These are phyloP conservation scores for Gisinianus flammeolus DNA, from an alignment of 2,888 invertebrate genomes.

Conservation along the genomic window DNA sequence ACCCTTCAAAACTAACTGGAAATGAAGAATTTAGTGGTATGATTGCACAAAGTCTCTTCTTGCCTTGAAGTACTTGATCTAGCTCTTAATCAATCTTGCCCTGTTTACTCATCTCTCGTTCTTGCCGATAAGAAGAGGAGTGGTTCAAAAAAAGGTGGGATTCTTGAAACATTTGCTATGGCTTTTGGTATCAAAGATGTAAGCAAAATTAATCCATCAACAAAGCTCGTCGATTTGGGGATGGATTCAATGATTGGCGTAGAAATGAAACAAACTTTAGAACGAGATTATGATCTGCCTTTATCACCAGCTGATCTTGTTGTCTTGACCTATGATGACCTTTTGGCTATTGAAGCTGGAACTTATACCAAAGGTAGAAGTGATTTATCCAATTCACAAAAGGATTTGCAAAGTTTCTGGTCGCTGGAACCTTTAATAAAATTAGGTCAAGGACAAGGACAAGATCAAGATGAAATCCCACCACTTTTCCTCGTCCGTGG, in stretches of 20 bases:
- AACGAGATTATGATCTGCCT: slow-evolving; percentile 64
- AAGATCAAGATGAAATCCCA: too few species aligned
- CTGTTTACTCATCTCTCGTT: slow-evolving; percentile 74
- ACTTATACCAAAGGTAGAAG: slow-evolving; percentile 13
- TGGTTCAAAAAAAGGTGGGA: slow-evolving; percentile 50
- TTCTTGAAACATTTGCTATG: slow-evolving; percentile 63
- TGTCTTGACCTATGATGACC: slow-evolving; percentile 35
- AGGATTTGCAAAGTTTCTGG: too few species aligned
- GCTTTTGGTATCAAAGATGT: slow-evolving; percentile 65
- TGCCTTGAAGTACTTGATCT: slow-evolving; percentile 73
- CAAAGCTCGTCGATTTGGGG: too few species aligned
- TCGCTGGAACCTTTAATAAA: slow-evolving; percentile 6
- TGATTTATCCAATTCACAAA: neutral
- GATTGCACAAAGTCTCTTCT: slow-evolving; percentile 81
- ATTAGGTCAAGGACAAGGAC: too few species aligned
- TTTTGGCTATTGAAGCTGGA: slow-evolving; percentile 22
- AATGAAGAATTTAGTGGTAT: slow-evolving; percentile 74
- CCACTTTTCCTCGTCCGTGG: slow-evolving; percentile 4
- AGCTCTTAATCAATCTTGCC: slow-evolving; percentile 73
- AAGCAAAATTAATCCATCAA: slow-evolving; percentile 63
- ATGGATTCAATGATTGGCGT: slow-evolving; percentile 69
- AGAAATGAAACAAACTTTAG: slow-evolving; percentile 66
- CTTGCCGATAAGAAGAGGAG: slow-evolving; percentile 61
- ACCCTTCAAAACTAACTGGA: slow-evolving; percentile 62
- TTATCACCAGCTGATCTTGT: slow-evolving; percentile 65